Percentiles rank a stretch among this genome's conserved stretches.
Evolutionary conservation across 1,140 invertebrate species (phyloP).

Genomic region (Zaprionus ghesquierei): DNA sequence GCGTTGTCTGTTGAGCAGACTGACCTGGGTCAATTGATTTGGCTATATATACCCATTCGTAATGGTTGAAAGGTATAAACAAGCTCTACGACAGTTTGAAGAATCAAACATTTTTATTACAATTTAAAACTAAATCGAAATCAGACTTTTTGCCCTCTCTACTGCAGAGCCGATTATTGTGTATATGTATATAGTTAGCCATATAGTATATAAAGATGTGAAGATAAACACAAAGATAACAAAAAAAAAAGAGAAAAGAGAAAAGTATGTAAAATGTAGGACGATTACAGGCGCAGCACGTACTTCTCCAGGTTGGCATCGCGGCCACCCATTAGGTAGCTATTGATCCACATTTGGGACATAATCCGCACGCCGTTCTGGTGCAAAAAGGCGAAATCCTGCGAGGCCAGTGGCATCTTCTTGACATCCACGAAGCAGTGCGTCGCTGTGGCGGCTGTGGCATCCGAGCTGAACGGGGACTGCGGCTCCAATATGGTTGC

Average conservation of each 20-base stretch:
- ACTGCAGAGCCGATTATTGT: neutral
- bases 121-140: conserved; percentile 14
- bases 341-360: conserved; percentile 74
- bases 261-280: neutral
- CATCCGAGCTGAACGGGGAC: conserved; percentile 54
- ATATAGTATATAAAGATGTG: neutral
- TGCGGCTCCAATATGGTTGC: conserved; percentile 85
- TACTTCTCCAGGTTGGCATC: conserved; percentile 63
- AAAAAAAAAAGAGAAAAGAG: neutral
- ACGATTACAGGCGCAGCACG: conserved; percentile 30
- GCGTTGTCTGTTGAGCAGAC: too few species aligned
- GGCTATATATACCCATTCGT: too few species aligned
- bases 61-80: too few species aligned
- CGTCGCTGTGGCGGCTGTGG: conserved; percentile 38
- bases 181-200: neutral
- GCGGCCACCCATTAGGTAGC: conserved; percentile 68
- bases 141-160: conserved; percentile 11
- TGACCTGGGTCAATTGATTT: too few species aligned
- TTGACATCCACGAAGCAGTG: conserved; percentile 77
- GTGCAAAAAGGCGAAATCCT: conserved; percentile 46
- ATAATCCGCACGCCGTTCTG: conserved; percentile 53
- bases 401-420: conserved; percentile 45
- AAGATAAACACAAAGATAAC: neutral
- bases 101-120: conserved; percentile 19
- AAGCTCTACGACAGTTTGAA: too few species aligned